Conservation (phyloP, 2,797 vertebrate species). For the Myripristis jacobus region DNA sequence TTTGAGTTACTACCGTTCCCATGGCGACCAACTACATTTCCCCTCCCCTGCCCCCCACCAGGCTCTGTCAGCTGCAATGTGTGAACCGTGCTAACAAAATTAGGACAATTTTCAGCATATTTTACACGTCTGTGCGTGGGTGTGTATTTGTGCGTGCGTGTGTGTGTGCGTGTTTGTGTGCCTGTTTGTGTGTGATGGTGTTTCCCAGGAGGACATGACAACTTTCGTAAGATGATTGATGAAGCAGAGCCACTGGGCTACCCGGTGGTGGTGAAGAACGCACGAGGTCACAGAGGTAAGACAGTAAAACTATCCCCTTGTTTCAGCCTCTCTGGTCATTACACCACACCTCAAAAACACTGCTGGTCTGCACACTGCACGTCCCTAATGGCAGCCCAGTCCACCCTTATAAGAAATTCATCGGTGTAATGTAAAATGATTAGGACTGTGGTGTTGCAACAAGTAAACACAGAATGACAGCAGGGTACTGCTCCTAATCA, state of each 20-base stretch:
- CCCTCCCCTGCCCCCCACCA: constrained; percentile 8
- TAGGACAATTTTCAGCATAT: constrained; percentile 20
- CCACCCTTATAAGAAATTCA: constrained; percentile 60
- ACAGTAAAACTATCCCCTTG: neutral
- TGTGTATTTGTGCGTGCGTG: constrained; percentile 22
- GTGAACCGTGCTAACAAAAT: constrained; percentile 43
- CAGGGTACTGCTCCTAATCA: neutral
- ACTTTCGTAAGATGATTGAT: constrained; percentile 94
- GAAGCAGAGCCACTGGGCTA: constrained; percentile 93
- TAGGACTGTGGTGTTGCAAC: constrained; percentile 37
- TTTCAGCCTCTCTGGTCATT: no score
- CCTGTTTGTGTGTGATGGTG: constrained; percentile 22
- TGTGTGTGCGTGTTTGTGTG: constrained; percentile 3
- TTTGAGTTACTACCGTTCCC: constrained; percentile 64
- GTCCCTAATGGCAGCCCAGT: constrained; percentile 19
- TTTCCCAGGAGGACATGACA: constrained; percentile 90
- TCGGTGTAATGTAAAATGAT: constrained; percentile 58
- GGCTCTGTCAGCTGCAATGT: constrained; percentile 34
- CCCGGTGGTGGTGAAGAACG: constrained; percentile 94
- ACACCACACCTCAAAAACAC: no score
- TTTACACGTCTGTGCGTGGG: neutral
- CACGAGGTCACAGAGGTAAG: constrained; percentile 92
- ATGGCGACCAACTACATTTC: constrained; percentile 47
- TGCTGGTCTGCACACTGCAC: neutral
- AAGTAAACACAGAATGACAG: constrained; percentile 26